phyloP scores from a whole-genome alignment of 2,113 vertebrate species.

The Macrotus californicus region DNA sequence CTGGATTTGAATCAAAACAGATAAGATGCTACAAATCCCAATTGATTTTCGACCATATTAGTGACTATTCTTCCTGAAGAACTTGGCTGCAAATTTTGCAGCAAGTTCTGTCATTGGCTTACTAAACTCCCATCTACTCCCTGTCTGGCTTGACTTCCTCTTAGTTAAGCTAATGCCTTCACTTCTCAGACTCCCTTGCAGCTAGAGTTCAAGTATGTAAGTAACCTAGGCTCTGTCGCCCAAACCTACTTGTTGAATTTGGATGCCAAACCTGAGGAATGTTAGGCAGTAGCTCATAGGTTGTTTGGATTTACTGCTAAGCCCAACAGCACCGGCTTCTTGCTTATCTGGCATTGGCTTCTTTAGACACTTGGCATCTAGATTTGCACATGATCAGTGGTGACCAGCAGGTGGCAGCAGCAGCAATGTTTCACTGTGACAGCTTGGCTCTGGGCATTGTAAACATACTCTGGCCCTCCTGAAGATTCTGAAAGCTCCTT shows the following conservation, averaged over 20 bases:
- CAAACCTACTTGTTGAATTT: not conserved
- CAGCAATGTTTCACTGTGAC: not conserved
- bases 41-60: not conserved
- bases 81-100: not conserved
- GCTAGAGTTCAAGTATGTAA: not conserved
- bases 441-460: not conserved
- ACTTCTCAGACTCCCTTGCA: not conserved
- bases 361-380: not conserved
- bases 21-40: not conserved
- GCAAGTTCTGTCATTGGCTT: not conserved
- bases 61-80: not conserved
- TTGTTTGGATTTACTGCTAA: not conserved
- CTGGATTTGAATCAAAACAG: not conserved
- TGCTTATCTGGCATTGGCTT: not conserved
- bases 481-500: not conserved
- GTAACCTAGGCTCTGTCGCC: not conserved
- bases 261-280: not conserved
- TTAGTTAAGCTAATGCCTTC: not conserved
- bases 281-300: not conserved
- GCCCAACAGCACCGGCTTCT: not conserved
- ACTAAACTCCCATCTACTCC: not conserved
- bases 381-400: not conserved
- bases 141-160: not conserved
- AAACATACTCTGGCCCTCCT: not conserved
- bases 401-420: conserved; percentile 32